Evolutionary conservation across 2,888 invertebrate species (phyloP), one percentile per base, ranked within the genome.

Genomic region (Cheilosia scutellata): DNA sequence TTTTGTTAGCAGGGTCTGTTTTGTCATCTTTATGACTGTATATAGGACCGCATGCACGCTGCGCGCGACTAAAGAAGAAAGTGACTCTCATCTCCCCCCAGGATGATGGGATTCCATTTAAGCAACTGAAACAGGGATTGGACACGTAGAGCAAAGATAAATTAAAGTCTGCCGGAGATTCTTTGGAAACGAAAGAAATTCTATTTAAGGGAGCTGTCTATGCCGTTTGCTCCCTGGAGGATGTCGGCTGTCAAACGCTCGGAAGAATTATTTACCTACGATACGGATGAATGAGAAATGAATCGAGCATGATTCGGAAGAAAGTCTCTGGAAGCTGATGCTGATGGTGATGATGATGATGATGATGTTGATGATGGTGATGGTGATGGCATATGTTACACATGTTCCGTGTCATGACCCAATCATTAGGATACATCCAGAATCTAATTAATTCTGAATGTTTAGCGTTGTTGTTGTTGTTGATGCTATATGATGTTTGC

Each of bases 371-470:
- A 16, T 27, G 63, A 79, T 66, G 76, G 44, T 51, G 68, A 68
- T 86, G 65, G 65, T 65, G 82, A 80, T 57, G 76, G 82, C 80
- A 71, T 74, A 74, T 86, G 82, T 76, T 86, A 86, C 86, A 86
- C 76, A 86, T 86, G 86, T 86, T 86, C 76, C 42, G 44, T 86
- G 82, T 86, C 86, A 86, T 86, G 86, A 82, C 86, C 86, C 71
- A 76, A 72, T 82, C 86, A 86, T 82, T 86, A 86, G 86, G 66
- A 77, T 72, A 57, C 60, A 80, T 80, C 80, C 72, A 55, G 55
- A 86, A 86, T 86, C 76, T 86, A 86, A 86, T 86, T 86, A 86
- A 86, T 86, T 76, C 60, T 72, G 86, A 86, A 82, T 77, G 82
- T 70, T 80, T 47, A 60, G 49, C 47, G 63, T 16, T 71, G 68